Evolutionary conservation across 2,888 invertebrate species (phyloP).

Genomic region (Limnephilus auricula): DNA sequence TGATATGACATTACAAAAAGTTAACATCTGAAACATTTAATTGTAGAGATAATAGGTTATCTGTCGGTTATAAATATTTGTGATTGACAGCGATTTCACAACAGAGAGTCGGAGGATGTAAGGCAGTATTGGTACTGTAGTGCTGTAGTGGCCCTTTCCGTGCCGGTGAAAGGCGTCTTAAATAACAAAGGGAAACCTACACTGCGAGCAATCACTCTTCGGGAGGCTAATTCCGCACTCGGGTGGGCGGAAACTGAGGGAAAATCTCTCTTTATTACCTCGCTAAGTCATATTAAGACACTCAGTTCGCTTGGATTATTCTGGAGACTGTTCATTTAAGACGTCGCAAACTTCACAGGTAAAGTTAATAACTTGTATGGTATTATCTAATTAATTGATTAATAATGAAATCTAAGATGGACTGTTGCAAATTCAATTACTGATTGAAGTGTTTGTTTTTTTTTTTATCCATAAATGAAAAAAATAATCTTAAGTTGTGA

Average conservation of each 20-base stretch:
- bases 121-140: not conserved
- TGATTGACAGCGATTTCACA: not conserved
- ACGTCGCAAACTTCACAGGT: not conserved
- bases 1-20: not conserved
- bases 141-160: not conserved
- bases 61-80: not conserved
- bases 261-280: not conserved
- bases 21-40: not conserved
- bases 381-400: not conserved
- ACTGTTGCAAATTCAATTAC: not conserved
- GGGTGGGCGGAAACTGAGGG: not conserved
- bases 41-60: not conserved
- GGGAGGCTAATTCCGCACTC: slow-evolving; percentile 2
- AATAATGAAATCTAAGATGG: not conserved
- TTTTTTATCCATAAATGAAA: not conserved
- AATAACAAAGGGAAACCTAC: slow-evolving; percentile 2
- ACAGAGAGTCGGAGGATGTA: not conserved
- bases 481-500: not conserved
- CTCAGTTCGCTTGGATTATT: not conserved
- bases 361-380: not conserved
- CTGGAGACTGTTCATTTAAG: not conserved
- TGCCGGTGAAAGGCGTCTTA: slow-evolving; percentile 3
- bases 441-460: not conserved
- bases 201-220: not conserved
- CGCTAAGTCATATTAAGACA: not conserved